Base-by-base conservation (phyloP, 2,113 vertebrate genomes). In the Felis chaus region DNA sequence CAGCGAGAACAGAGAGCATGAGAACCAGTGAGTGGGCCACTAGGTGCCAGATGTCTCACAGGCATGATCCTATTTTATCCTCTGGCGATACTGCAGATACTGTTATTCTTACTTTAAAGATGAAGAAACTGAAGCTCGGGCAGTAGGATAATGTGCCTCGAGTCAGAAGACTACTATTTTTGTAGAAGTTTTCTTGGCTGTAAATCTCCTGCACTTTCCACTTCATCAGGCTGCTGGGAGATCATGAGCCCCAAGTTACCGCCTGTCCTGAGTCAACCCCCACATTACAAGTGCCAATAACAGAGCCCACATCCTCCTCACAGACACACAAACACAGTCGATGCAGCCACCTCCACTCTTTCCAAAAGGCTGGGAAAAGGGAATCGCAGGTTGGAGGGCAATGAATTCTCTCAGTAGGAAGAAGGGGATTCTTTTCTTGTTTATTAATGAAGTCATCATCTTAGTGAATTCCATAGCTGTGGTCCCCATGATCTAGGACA, bases 151-250 rank as follows among this genome's bases (percentile, higher is more conserved):
- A 65, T 19, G 57, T 33, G 45, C 61, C 73, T 73, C 25, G 48
- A 18, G 81, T 85, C 50, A 55, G 55, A 86, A 93, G 92, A 63
- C 14, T 4, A 15, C 57, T 69, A 45, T 91, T 86, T 66, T 25
- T 66, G 83, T 27, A 66, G 63, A 80, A n/a, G n/a, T 87, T 33
- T 39, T 68, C 55, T 94, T 80, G 86, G 53, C 93, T 89, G 12
- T 25, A 23, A 63, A 31, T 63, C 68, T 71, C 45, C 74, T 73
- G 71, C 65, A 80, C 80, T 92, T 94, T 76, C 69, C 11, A 31
- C 71, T 63, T 79, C 71, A 33, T 81, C 88, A 39, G 96, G 80
- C 91, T 79, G 18, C 84, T 41, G 79, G 89, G 76, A 63, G 88
- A 48, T 25, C 53, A 6, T 6, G n/a, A 76, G 55, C 53, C 41